Base-by-base conservation (phyloP, 2,888 invertebrate genomes). In the Drosophila paracracens region DNA sequence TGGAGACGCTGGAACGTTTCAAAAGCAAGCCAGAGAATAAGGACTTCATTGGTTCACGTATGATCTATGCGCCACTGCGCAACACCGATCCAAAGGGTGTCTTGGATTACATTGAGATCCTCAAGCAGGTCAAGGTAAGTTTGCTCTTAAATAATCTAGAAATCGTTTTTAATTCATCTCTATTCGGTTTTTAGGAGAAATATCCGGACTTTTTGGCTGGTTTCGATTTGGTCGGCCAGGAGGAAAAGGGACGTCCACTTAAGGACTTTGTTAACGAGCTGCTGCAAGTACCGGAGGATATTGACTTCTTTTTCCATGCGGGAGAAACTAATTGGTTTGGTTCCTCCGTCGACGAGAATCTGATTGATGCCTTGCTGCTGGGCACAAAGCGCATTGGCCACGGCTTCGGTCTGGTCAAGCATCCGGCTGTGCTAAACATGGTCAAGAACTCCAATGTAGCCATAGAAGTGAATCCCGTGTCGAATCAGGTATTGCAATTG, bases 301-400 rank as follows among this genome's bases (percentile, higher is more conserved):
- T 96, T 0, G 94, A 95, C 57, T 96, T 95, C 85, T 97, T 95
- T 90, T 97, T 97, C 88, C 97, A 97, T 89, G 96, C 97, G 0
- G 97, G 97, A 0, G 97, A 97, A 93, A 97, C 97, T 0, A 95
- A 96, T 89, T 96, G 96, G 96, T 95, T 94, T 86, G 96, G 95
- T 25, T 93, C 94, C 21, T 77, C 92, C 0, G 95, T 95, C 0
- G 97, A 97, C 89, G 94, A 95, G 67, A 97, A 97, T 91, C 92
- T 97, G 5, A 92, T 96, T 21, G 97, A 97, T 87, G 97, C 97
- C 1, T 93, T 97, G 40, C 91, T 97, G 40, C 92, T 97, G 52
- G 96, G 96, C 58, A 94, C 96, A 0, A 95, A 95, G 82, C 94
- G 97, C 52, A 95, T 97, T 67, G 97, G 97, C 0, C 97, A 97